Base-by-base conservation (phyloP, 1,140 invertebrate species). In the Drosophila navojoa region DNA sequence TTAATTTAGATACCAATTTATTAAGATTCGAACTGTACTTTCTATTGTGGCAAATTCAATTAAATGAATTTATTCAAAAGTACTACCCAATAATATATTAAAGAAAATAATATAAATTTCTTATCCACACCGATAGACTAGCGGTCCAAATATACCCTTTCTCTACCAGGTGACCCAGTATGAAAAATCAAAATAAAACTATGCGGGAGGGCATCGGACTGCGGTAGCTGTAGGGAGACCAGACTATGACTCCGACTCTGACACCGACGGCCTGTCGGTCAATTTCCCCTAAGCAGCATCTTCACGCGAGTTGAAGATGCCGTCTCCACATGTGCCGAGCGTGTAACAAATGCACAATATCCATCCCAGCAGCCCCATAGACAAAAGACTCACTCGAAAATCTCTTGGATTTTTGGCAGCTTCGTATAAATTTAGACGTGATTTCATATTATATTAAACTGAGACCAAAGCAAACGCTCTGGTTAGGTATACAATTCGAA, bases 351-450 rank as follows among this genome's bases (percentile, higher is more conserved):
- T 64, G 52, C 67, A 71, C 55, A 76, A 42, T 45, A 45, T 27
- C 55, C 25, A 64, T 71, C 68, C 25, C 35, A 42, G 11, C 49
- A 58, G 54, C 22, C 44, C 45, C 68, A 62, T 68, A 82, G 64
- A 68, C 79, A 85, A 81, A 71, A 77, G 77, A 85, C 49, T 67
- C 74, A 71, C 61, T 64, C 69, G 69, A 76, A 60, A 73, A 57
- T 73, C 59, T 54, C 64, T 55, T 55, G 19, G 49, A 55, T 77
- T 44, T 62, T 85, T 3, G 35, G 57, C 68, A 62, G 52, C 75
- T 40, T 60, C 22, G 62, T 77, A 77, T 81, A 81, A 81, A 81
- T 58, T 87, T 87, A 86, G 81, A 77, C 53, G 35, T 71, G 71
- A 68, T 76, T 75, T 76, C 66, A 74, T 74, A 27, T 59, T 11